A percentile compares a stretch with the other conserved stretches of the same genome.
phyloP scores from a whole-genome alignment of 1,140 invertebrate species.

The Ylistrum balloti region DNA sequence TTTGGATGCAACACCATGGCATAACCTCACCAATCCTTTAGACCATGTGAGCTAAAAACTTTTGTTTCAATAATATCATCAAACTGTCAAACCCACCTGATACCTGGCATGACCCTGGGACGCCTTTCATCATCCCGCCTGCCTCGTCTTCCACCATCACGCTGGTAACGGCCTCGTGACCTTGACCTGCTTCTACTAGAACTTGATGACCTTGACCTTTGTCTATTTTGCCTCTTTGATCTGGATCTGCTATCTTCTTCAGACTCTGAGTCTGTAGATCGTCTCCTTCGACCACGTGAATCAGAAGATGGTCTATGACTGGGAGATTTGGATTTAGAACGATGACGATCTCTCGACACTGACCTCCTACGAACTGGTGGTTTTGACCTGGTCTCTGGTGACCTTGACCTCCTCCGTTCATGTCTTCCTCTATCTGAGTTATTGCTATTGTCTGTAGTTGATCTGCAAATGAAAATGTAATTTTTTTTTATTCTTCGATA shows the following conservation, averaged over 20 bases:
- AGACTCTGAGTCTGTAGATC: conserved; percentile 57
- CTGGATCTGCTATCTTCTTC: conserved; percentile 50
- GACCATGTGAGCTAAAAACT: too few relatives aligned
- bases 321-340: not conserved
- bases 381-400: conserved; percentile 38
- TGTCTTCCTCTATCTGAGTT: conserved; percentile 41
- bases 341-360: not conserved
- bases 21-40: too few relatives aligned
- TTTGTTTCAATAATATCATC: too few relatives aligned
- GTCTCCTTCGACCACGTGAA: conserved; percentile 45
- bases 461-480: conserved; percentile 43
- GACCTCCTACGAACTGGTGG: not conserved
- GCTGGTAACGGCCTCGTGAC: conserved; percentile 36
- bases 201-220: conserved; percentile 55
- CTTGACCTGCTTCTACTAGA: conserved; percentile 53
- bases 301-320: not conserved
- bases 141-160: conserved; percentile 44
- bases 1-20: too few relatives aligned
- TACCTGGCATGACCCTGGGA: conserved; percentile 44
- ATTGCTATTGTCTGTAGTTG: conserved; percentile 43
- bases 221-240: conserved; percentile 42
- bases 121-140: conserved; percentile 3
- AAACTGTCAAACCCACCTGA: not conserved
- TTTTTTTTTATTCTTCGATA: too few relatives aligned
- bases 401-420: conserved; percentile 39